Evolutionary conservation across 1,140 invertebrate species (phyloP).

Genomic region (Drosophila asahinai): DNA sequence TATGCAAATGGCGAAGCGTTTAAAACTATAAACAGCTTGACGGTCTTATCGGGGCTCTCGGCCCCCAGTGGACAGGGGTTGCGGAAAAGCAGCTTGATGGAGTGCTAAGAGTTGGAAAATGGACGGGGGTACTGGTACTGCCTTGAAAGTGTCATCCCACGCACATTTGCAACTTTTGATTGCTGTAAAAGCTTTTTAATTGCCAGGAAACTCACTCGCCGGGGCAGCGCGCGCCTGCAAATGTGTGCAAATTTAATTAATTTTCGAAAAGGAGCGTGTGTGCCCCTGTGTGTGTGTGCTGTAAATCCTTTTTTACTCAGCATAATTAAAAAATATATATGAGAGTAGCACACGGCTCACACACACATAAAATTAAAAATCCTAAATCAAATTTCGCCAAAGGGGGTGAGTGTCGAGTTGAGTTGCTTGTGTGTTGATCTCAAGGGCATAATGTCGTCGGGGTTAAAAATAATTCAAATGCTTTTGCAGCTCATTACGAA

Average conservation of each 20-base stretch:
- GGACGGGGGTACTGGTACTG: conserved; percentile 1
- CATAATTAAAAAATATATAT: conserved; percentile 85
- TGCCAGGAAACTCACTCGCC: conserved; percentile 39
- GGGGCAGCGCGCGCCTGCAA: conserved; percentile 53
- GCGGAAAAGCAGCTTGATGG: conserved; percentile 1
- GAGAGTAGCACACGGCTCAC: conserved; percentile 52
- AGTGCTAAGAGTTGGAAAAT: conserved; percentile 7
- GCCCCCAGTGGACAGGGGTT: not conserved
- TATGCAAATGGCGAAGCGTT: conserved; percentile 64
- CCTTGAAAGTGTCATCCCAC: conserved; percentile 45
- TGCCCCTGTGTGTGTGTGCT: conserved; percentile 32
- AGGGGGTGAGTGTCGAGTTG: conserved; percentile 10
- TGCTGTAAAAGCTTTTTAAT: conserved; percentile 82
- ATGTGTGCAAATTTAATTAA: conserved; percentile 84
- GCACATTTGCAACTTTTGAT: conserved; percentile 76
- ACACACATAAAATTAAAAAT: conserved; percentile 81
- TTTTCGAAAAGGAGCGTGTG: conserved; percentile 65
- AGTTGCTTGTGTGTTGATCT: conserved; percentile 57
- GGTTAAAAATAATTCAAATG: conserved; percentile 85
- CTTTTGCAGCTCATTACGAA: conserved; percentile 83
- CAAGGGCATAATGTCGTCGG: conserved; percentile 85
- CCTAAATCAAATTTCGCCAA: conserved; percentile 82
- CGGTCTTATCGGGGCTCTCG: conserved; percentile 28
- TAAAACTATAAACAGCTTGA: conserved; percentile 74
- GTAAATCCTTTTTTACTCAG: conserved; percentile 82